Percentiles rank a stretch among this genome's conserved stretches.
phyloP scores from a whole-genome alignment of 2,113 vertebrate species.

The Tupaia chinensis region DNA sequence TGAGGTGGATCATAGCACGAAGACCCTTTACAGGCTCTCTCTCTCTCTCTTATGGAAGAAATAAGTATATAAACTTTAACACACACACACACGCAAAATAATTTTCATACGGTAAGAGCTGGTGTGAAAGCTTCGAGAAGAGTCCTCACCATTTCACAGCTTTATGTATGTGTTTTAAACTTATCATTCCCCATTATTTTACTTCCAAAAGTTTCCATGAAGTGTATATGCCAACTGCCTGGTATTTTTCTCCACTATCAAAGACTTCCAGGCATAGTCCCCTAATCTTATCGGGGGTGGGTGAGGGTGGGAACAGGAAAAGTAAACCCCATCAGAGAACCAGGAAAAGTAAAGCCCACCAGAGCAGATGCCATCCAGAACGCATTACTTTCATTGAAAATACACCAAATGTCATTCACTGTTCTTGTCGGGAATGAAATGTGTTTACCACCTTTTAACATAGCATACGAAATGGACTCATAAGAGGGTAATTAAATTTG shows the following conservation, averaged over 20 bases:
- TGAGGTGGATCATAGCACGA: too few species aligned
- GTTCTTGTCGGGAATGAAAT: not conserved
- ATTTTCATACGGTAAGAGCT: not conserved
- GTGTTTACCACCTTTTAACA: not conserved
- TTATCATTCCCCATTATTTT: not conserved
- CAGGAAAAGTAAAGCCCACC: not conserved
- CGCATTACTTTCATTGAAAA: not conserved
- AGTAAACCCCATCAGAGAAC: not conserved
- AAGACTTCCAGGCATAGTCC: not conserved
- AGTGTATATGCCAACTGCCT: not conserved
- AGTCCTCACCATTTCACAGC: not conserved
- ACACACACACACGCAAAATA: not conserved
- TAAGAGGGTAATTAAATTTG: not conserved
- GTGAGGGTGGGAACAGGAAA: not conserved
- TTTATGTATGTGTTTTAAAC: not conserved
- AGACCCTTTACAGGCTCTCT: too few species aligned
- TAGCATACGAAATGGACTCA: not conserved
- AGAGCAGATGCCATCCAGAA: not conserved
- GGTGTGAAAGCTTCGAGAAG: not conserved
- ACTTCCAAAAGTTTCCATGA: conserved; percentile 9
- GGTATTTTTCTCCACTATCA: not conserved
- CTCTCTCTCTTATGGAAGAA: too few species aligned
- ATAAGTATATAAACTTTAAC: not conserved
- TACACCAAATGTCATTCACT: not conserved
- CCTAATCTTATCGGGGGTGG: not conserved